phyloP scores from a whole-genome alignment of 92 coral and sea anemone species.

The Zoanthus gigantus region DNA sequence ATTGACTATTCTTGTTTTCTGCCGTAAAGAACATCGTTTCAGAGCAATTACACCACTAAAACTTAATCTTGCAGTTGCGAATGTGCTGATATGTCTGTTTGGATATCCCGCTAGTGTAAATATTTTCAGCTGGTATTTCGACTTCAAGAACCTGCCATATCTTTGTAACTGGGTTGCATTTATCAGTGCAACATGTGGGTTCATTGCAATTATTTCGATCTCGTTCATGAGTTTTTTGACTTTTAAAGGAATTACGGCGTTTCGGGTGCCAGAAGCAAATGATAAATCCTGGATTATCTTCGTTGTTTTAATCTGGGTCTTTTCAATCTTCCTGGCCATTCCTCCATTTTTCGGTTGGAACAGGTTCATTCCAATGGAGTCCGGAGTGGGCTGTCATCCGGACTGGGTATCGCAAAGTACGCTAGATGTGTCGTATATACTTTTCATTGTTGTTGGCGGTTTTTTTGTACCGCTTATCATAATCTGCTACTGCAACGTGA shows the following conservation, averaged over 20 bases:
- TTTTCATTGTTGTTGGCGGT: conserved; percentile 11
- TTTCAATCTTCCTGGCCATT: not conserved
- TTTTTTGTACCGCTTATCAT: conserved; percentile 14
- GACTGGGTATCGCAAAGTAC: conserved; percentile 23
- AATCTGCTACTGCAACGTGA: not conserved
- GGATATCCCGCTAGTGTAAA: not conserved
- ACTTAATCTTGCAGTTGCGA: not conserved
- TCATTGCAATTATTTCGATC: conserved; percentile 11
- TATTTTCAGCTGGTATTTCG: not conserved
- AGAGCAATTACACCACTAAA: not conserved
- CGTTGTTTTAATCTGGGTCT: not conserved
- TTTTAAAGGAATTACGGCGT: not conserved
- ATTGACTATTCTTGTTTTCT: not conserved
- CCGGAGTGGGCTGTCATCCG: conserved; percentile 34
- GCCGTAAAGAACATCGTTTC: not conserved
- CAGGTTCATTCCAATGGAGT: conserved; percentile 10
- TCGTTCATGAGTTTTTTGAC: conserved; percentile 6
- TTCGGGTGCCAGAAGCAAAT: not conserved
- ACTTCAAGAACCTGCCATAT: not conserved
- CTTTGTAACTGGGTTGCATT: conserved; percentile 37
- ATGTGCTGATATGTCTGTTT: conserved; percentile 2
- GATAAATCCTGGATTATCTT: not conserved
- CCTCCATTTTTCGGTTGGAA: conserved; percentile 41
- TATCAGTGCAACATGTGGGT: conserved; percentile 23
- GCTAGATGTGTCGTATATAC: conserved; percentile 12